Evolutionary conservation across 2,113 vertebrate genomes (phyloP).

Genomic region (Mirounga angustirostris): DNA sequence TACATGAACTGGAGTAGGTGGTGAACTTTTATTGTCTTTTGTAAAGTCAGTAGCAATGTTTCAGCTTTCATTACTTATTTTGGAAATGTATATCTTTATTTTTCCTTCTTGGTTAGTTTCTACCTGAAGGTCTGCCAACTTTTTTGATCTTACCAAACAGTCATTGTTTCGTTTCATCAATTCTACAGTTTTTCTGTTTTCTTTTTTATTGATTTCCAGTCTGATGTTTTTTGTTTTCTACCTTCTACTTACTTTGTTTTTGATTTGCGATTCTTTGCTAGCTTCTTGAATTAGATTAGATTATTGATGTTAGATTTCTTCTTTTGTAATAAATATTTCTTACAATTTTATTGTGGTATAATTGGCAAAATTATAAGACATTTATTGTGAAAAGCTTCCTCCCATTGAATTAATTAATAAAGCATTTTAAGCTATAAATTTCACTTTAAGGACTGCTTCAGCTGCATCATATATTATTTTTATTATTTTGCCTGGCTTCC

Average conservation of each 20-base stretch:
- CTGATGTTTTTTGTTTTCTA: slow-evolving; percentile 5
- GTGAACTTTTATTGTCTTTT: neutral
- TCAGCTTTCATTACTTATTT: neutral
- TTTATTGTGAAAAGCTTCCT: neutral
- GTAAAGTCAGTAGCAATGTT: neutral
- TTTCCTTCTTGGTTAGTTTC: slow-evolving; percentile 40
- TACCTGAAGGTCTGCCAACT: slow-evolving; percentile 1
- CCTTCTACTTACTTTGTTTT: neutral
- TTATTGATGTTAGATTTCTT: slow-evolving; percentile 37
- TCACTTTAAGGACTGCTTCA: neutral
- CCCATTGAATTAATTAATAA: neutral
- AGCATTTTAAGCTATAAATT: neutral
- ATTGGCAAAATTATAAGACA: neutral
- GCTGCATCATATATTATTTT: neutral
- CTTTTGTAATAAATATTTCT: slow-evolving; percentile 16
- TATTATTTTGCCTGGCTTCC: neutral
- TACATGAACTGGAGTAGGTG: neutral
- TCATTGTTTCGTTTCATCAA: neutral
- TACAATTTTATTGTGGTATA: neutral
- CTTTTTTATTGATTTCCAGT: neutral
- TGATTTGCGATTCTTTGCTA: slow-evolving; percentile 32
- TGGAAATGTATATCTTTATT: slow-evolving; percentile 22
- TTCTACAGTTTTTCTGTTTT: slow-evolving; percentile 28
- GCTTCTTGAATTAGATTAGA: slow-evolving; percentile 15
- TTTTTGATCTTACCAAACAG: neutral